Evolutionary conservation across 92 coral and sea anemone genomes (phyloP), one percentile per base, ranked within the genome.

Genomic region (Ricordea florida): DNA sequence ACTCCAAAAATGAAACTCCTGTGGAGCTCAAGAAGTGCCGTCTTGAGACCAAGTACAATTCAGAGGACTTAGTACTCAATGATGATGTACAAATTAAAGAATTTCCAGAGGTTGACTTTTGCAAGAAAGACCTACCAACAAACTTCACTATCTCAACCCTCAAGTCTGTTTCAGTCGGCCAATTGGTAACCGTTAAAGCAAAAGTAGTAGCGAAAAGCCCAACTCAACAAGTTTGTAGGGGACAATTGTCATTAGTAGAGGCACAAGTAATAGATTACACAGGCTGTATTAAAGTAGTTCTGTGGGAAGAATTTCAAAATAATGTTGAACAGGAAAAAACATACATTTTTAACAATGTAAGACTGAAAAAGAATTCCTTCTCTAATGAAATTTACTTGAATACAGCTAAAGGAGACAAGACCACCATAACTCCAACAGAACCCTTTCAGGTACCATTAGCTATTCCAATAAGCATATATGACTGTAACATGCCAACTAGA

Each of bases 121-220:
- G 16, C 9, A 69, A 69, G 57, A 38, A 69, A 48, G 41, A 24
- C 40, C 58, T 69, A 33, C 49, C 59, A 26, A 50, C 56, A 8
- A 50, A 48, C 17, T 57, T 45, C 44, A 46, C 57, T 13, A 48
- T 69, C 36, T 48, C 76, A 9, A 21, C 76, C 23, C 57, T 69
- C 21, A 69, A 69, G 45, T 69, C 76, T 37, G 31, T 69, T 24
- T 69, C 60, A 6, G 59, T 69, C 33, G 47, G 76, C 16, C 76
- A 69, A 50, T 41, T 69, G 36, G 62, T 69, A 8, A 69, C 76
- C 46, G 53, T 69, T 8, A 69, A 69, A 48, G 76, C 61, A 69
- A 69, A 69, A 36, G 63, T 69, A 56, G 42, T 69, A 26, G 60
- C 60, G 29, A 52, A 52, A 52, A 22, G 60, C 60, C 7, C 60